These are phyloP conservation scores for Poecilia picta DNA, from an alignment of 2,797 vertebrate genomes.

Conservation along the genomic window DNA sequence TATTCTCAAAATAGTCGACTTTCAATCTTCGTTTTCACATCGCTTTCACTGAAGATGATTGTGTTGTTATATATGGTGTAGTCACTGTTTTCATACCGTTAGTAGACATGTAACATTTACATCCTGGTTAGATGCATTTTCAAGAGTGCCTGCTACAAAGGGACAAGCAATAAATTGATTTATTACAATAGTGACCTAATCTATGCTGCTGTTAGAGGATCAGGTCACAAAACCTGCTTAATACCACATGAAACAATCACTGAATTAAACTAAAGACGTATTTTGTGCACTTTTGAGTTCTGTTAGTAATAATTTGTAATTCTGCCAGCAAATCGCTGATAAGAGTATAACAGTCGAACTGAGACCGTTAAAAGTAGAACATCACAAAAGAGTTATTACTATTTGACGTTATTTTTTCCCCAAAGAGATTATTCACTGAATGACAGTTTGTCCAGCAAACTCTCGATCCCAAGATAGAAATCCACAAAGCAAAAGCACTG, in stretches of 20 bases:
- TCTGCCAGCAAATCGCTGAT: neutral
- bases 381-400: neutral
- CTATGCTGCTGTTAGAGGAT: neutral
- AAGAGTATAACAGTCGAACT: neutral
- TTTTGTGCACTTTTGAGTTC: neutral
- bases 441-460: constrained; percentile 1
- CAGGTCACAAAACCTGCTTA: neutral
- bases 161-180: neutral
- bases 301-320: neutral
- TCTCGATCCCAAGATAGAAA: constrained; percentile 18
- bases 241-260: too few relatives aligned
- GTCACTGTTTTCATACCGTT: neutral
- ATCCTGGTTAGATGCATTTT: neutral
- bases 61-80: neutral
- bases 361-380: neutral
- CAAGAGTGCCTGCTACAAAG: neutral
- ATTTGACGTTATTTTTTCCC: neutral
- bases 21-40: neutral
- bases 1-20: neutral
- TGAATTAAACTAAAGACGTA: neutral
- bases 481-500: constrained; percentile 5
- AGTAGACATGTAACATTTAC: neutral
- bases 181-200: neutral
- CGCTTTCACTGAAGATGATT: neutral
- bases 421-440: neutral